phyloP scores from a whole-genome alignment of 2,888 invertebrate species.

The Thecophora atra region DNA sequence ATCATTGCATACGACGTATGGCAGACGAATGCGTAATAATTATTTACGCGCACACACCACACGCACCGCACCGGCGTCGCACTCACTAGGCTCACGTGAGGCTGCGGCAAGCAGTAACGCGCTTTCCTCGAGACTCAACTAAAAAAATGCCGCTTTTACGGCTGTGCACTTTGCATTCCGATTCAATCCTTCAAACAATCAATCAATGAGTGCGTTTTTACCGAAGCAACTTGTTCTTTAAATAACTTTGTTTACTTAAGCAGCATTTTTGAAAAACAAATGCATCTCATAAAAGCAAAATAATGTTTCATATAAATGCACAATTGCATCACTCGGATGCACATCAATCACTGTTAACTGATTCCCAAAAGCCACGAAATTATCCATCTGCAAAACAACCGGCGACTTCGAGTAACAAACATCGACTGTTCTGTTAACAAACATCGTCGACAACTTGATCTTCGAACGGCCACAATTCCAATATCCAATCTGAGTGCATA shows the following conservation, averaged over 20 bases:
- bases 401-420: conserved; percentile 37
- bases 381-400: conserved; percentile 31
- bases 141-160: background rate
- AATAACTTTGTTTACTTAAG: background rate
- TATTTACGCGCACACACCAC: conserved; percentile 2
- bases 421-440: conserved; percentile 39
- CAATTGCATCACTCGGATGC: conserved; percentile 50
- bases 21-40: too few species aligned
- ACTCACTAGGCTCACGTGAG: background rate
- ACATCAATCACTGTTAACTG: conserved; percentile 47
- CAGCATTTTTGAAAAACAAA: conserved; percentile 21
- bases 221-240: background rate
- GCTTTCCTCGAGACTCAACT: background rate
- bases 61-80: background rate
- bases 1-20: too few species aligned
- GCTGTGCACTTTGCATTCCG: background rate
- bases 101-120: background rate
- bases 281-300: conserved; percentile 15
- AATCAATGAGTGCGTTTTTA: background rate
- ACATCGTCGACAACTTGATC: too few species aligned
- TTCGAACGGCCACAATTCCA: too few species aligned
- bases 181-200: background rate
- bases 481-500: too few species aligned
- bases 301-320: conserved; percentile 40
- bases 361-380: background rate